These are phyloP conservation scores for Chrysopilus asiliformis DNA, from an alignment of 2,888 invertebrate species.

Conservation along the genomic window DNA sequence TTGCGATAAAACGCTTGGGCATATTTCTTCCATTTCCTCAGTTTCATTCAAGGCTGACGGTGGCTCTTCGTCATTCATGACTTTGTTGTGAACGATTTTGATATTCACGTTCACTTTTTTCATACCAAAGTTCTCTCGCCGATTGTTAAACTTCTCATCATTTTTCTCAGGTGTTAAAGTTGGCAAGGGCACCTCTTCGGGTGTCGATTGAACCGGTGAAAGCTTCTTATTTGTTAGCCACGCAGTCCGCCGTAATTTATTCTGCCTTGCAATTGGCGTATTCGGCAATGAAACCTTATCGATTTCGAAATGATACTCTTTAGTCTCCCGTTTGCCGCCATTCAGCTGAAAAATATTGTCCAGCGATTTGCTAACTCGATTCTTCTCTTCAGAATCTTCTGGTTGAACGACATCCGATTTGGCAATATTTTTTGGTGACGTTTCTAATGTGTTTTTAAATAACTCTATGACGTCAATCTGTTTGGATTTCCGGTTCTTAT, in stretches of 20 bases:
- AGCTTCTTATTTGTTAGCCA: slow-evolving; percentile 37
- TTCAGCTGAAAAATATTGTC: slow-evolving; percentile 5
- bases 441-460: not conserved
- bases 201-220: slow-evolving; percentile 7
- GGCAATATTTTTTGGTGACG: not conserved
- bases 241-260: slow-evolving; percentile 41
- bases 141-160: not conserved
- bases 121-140: not conserved
- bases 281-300: slow-evolving; percentile 31
- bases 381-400: not conserved
- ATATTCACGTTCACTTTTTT: slow-evolving; percentile 15
- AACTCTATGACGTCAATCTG: not conserved
- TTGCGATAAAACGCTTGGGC: slow-evolving; percentile 8
- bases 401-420: not conserved
- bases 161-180: slow-evolving; percentile 2
- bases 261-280: slow-evolving; percentile 43
- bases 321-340: not conserved
- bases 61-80: not conserved
- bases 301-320: slow-evolving; percentile 15
- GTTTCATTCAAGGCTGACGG: not conserved
- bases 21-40: not conserved
- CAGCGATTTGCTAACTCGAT: not conserved
- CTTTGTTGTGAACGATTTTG: slow-evolving; percentile 14
- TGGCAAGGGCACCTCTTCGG: slow-evolving; percentile 2
- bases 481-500: not conserved